phyloP scores from a whole-genome alignment of 2,797 vertebrate genomes.

The Pagetopsis macropterus region DNA sequence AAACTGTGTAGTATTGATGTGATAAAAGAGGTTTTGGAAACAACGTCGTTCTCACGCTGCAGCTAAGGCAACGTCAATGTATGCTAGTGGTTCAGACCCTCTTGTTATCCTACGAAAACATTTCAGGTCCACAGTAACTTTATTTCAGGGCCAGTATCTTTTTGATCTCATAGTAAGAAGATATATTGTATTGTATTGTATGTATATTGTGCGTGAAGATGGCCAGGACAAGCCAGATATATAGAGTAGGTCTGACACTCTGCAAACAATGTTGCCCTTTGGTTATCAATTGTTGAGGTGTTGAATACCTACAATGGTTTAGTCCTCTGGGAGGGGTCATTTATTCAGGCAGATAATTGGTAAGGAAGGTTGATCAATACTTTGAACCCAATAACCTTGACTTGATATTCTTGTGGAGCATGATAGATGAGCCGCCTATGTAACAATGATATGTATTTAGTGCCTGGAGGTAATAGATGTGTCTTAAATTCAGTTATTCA shows the following conservation, averaged over 20 bases:
- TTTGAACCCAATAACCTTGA: constrained; percentile 3
- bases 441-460: constrained; percentile 2
- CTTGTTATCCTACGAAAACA: not conserved
- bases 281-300: constrained; percentile 1
- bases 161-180: constrained; percentile 7
- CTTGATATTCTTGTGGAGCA: constrained; percentile 15
- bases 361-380: not conserved
- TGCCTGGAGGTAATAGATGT: not conserved
- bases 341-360: constrained; percentile 19
- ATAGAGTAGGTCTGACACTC: not conserved
- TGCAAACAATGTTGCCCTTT: not conserved
- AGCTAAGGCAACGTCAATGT: not conserved
- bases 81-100: not conserved
- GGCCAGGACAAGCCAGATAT: not conserved
- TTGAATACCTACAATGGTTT: not conserved
- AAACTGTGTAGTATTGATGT: not conserved
- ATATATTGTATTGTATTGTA: not conserved
- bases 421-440: constrained; percentile 24
- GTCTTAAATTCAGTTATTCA: constrained; percentile 1
- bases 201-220: constrained; percentile 6
- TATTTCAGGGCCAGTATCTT: constrained; percentile 4
- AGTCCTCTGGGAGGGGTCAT: not conserved
- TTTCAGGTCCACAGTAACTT: constrained; percentile 7
- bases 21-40: constrained; percentile 19
- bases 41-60: not conserved